A percentile compares a stretch with the other conserved stretches of the same genome.
Conservation (phyloP, 2,888 invertebrate species). For the Slavum lentiscoides region DNA sequence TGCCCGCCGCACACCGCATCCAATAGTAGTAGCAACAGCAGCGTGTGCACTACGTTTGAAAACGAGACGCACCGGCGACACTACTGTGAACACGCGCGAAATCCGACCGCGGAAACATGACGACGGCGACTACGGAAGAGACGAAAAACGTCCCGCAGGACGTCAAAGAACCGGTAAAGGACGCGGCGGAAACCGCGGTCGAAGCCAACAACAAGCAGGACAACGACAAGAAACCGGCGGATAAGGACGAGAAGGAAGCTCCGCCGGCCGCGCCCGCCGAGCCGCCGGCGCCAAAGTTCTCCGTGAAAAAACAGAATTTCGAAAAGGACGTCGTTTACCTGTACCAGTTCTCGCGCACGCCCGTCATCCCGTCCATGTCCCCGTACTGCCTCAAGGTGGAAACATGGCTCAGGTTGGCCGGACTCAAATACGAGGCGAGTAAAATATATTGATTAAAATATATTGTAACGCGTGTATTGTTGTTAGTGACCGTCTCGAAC, state of each 20-base stretch:
- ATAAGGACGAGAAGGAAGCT: slow-evolving; percentile 55
- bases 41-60: slow-evolving; percentile 17
- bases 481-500: too few relatives aligned
- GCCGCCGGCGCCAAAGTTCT: slow-evolving; percentile 66
- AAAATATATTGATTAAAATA: not conserved
- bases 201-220: slow-evolving; percentile 55
- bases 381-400: slow-evolving; percentile 94
- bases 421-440: slow-evolving; percentile 91
- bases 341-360: slow-evolving; percentile 90
- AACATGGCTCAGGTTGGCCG: slow-evolving; percentile 90
- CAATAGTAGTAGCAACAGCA: not conserved
- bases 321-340: slow-evolving; percentile 92
- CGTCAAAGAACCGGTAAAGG: slow-evolving; percentile 60
- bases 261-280: slow-evolving; percentile 56
- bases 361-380: slow-evolving; percentile 85
- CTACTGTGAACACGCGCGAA: not conserved
- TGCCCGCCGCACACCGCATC: not conserved
- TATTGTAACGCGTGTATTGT: too few relatives aligned
- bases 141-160: slow-evolving; percentile 64
- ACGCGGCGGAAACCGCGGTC: slow-evolving; percentile 55
- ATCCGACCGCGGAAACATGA: slow-evolving; percentile 15
- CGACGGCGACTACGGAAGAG: slow-evolving; percentile 67
- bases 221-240: slow-evolving; percentile 54
- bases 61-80: not conserved
- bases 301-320: slow-evolving; percentile 84